These are phyloP conservation scores for Enteromius thamalakanensis DNA, from an alignment of 2,797 vertebrate species.

Conservation along the genomic window DNA sequence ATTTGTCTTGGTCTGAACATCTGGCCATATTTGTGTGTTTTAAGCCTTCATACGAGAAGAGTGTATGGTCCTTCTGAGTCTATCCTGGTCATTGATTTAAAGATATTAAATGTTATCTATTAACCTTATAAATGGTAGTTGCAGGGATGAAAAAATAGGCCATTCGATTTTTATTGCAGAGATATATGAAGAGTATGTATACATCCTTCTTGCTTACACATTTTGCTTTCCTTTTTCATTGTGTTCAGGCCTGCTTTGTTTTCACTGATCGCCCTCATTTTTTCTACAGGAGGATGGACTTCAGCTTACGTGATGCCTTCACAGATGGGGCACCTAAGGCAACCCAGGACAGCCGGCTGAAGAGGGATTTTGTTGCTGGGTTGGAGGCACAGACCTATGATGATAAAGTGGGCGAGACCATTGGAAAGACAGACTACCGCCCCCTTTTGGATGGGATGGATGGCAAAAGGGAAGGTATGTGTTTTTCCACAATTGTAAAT, in stretches of 20 bases:
- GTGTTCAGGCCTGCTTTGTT: neutral
- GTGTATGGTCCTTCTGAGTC: neutral
- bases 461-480: slow-evolving; percentile 70
- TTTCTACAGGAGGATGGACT: slow-evolving; percentile 79
- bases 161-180: neutral
- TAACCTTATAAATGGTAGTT: neutral
- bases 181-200: neutral
- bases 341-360: slow-evolving; percentile 77
- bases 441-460: slow-evolving; percentile 88
- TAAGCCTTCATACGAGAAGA: neutral
- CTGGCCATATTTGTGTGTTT: slow-evolving; percentile 19
- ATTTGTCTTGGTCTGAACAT: slow-evolving; percentile 34
- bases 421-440: slow-evolving; percentile 88
- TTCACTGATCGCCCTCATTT: neutral
- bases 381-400: slow-evolving; percentile 90
- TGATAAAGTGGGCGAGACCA: slow-evolving; percentile 88
- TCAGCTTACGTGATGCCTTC: slow-evolving; percentile 88
- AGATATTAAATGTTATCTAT: neutral
- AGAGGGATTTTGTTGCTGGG: slow-evolving; percentile 87
- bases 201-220: neutral
- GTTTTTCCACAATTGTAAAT: neutral
- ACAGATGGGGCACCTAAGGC: slow-evolving; percentile 69
- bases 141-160: neutral
- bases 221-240: neutral
- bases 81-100: slow-evolving; percentile 1